Base-by-base conservation (phyloP, 2,797 vertebrate species). In the Graptemys geographica region DNA sequence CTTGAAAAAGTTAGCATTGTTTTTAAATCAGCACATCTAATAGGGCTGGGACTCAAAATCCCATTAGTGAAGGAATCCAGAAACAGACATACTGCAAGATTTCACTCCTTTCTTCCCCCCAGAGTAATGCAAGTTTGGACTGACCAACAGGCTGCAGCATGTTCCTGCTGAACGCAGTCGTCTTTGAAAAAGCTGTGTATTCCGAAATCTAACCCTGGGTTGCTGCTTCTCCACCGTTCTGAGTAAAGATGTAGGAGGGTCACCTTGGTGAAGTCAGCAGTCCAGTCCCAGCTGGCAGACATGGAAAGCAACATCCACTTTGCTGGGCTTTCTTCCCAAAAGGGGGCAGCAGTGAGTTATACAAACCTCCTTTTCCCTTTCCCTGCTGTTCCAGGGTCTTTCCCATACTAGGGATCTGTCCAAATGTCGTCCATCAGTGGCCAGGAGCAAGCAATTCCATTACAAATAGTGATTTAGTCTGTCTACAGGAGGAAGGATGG, bases 71-170 rank as follows among this genome's bases (percentile, higher is more conserved):
- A 49, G 59, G 23, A 27, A 11, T 49, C 53, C 51, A 21, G 37
- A 28, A 7, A 28, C 69, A 72, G 52, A 37, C n/a, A n/a, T 2
- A 0, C 53, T 11, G 55, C 0, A 0, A 76, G 21, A 76, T 76
- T 28, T 41, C 69, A 28, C 74, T 16, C 44, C 41, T 28, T 3
- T 12, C 6, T 12, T 1, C 5, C 62, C 1, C 76, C 13, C 9
- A 0, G 0, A 2, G 47, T 31, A 19, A n/a, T 0, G 0, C 1
- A 1, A 74, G n/a, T 0, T 16, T 7, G 8, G 47, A 13, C 21
- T 3, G 52, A 74, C 1, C 27, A 79, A 44, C 55, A 28, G 44
- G 47, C 49, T 87, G 2, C 23, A 23, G 47, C 52, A 1, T 2
- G 12, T 11, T 11, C 1, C 52, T 28, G 2, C 11, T 27, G 9